These are phyloP conservation scores for Philaethria dido DNA, from an alignment of 2,888 invertebrate species.

Conservation along the genomic window DNA sequence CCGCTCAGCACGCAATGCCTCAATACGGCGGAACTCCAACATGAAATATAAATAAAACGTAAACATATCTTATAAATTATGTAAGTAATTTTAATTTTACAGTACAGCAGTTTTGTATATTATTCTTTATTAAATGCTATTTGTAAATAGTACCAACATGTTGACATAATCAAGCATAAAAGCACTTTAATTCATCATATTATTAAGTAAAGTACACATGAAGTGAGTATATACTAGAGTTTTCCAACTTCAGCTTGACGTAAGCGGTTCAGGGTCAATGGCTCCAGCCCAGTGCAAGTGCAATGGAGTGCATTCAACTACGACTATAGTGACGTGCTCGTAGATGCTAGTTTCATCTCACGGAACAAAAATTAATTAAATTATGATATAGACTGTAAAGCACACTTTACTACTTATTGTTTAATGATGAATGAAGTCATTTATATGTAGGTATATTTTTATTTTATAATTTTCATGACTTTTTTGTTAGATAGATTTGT, in stretches of 20 bases:
- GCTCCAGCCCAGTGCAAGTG: constrained; percentile 54
- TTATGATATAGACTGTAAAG: constrained; percentile 18
- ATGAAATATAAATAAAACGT: too few species aligned
- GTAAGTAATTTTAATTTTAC: too few species aligned
- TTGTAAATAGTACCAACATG: not conserved
- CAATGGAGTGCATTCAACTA: constrained; percentile 50
- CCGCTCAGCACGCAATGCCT: too few species aligned
- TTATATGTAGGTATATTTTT: too few species aligned
- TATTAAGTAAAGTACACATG: constrained; percentile 27
- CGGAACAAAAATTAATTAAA: constrained; percentile 38
- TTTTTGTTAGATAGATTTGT: too few species aligned
- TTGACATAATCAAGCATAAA: not conserved
- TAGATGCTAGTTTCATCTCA: constrained; percentile 31
- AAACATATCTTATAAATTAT: too few species aligned
- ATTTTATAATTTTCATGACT: too few species aligned
- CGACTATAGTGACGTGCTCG: constrained; percentile 32
- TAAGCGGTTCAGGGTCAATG: constrained; percentile 62
- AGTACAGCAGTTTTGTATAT: too few species aligned
- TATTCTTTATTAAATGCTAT: not conserved
- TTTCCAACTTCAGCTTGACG: constrained; percentile 39
- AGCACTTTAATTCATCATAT: constrained; percentile 26
- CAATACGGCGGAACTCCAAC: too few species aligned
- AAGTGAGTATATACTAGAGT: constrained; percentile 21
- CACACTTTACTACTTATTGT: not conserved
- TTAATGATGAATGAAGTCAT: not conserved